phyloP scores from a whole-genome alignment of 2,888 invertebrate genomes.

The Rhagophthalmus giganteus region DNA sequence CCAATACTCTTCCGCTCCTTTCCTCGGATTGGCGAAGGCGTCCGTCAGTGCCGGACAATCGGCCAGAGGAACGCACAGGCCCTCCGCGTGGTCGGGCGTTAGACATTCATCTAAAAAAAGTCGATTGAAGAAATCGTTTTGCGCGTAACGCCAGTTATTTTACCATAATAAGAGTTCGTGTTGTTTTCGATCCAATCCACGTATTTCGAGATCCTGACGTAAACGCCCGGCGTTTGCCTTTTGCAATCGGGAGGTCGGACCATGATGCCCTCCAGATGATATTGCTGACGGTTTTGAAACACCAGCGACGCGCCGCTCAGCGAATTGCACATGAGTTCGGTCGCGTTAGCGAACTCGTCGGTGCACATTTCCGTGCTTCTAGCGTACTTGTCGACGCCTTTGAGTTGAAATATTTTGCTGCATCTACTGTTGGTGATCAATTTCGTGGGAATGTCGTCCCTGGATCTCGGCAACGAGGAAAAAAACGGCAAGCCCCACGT shows the following conservation, averaged over 20 bases:
- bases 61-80: not conserved
- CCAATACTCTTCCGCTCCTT: slow-evolving; percentile 1
- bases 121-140: too few relatives aligned
- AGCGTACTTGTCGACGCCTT: not conserved
- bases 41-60: not conserved
- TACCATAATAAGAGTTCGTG: not conserved
- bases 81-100: not conserved
- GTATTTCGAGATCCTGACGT: not conserved
- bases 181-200: not conserved
- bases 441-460: not conserved
- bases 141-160: too few relatives aligned
- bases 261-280: not conserved
- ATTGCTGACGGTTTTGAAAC: not conserved
- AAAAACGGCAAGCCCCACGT: not conserved
- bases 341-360: not conserved
- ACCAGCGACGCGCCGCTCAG: not conserved
- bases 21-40: slow-evolving; percentile 6
- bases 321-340: not conserved
- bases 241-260: not conserved
- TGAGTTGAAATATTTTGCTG: not conserved
- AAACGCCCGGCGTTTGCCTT: not conserved
- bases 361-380: not conserved
- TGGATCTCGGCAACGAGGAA: not conserved
- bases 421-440: not conserved
- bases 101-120: slow-evolving; percentile 50